These are phyloP conservation scores for Cyanoliseus patagonus DNA, from an alignment of 2,113 vertebrate genomes.

Conservation along the genomic window DNA sequence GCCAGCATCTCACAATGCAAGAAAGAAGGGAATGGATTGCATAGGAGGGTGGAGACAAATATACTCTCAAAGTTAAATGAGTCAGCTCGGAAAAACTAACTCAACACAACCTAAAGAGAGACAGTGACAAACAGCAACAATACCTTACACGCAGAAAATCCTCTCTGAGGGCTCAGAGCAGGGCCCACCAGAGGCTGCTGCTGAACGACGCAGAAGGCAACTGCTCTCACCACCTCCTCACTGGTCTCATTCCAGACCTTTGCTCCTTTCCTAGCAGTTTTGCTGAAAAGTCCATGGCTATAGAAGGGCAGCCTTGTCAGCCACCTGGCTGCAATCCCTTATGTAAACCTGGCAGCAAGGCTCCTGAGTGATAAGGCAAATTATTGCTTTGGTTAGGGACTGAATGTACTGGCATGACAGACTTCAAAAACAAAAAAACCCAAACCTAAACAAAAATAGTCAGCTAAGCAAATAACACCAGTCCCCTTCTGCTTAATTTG, in stretches of 20 bases:
- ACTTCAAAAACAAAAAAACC: conserved; percentile 37
- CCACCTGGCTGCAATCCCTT: conserved; percentile 11
- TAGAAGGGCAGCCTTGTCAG: background rate
- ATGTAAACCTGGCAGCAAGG: conserved; percentile 42
- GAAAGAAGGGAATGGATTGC: conserved; percentile 58
- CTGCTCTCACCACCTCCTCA: background rate
- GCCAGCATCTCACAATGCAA: conserved; percentile 51
- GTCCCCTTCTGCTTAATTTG: conserved; percentile 11
- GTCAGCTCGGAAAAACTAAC: conserved; percentile 67
- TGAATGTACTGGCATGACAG: conserved; percentile 58
- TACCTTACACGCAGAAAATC: background rate
- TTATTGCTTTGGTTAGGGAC: conserved; percentile 46
- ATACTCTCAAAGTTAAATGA: conserved; percentile 54
- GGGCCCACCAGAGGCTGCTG: background rate
- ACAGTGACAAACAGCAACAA: conserved; percentile 17
- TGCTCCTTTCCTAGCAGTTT: background rate
- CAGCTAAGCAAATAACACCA: conserved; percentile 43
- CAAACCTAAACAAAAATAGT: conserved; percentile 59
- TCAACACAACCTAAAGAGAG: conserved; percentile 36
- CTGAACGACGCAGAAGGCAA: background rate
- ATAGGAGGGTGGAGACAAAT: conserved; percentile 65
- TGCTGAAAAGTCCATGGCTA: background rate
- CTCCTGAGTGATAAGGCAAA: conserved; percentile 49
- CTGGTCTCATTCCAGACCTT: background rate
- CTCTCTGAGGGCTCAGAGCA: background rate